Conservation (phyloP, 2,113 vertebrate species). For the Lagopus muta region DNA sequence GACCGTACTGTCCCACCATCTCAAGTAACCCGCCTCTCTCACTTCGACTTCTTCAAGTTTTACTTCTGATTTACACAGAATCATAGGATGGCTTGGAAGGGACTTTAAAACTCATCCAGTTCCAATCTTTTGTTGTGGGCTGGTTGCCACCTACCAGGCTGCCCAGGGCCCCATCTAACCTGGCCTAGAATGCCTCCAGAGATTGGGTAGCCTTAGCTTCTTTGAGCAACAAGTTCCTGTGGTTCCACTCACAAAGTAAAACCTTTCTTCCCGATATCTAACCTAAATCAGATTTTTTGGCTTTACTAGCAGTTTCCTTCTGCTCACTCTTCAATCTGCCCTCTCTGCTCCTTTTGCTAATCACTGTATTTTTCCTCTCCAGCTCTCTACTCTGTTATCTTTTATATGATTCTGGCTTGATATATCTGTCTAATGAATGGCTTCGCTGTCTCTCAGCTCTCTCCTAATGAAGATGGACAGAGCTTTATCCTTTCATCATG, state of each 20-base stretch:
- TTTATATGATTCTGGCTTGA: neutral
- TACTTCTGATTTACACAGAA: neutral
- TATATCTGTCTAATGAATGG: neutral
- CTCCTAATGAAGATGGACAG: conserved; percentile 2
- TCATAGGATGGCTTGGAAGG: no score
- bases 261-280: no score
- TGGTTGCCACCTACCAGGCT: no score
- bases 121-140: no score
- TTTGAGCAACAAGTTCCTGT: no score
- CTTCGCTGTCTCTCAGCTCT: neutral
- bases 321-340: neutral
- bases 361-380: neutral
- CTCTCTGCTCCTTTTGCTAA: neutral
- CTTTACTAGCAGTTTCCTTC: neutral
- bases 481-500: neutral
- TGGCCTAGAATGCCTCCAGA: no score
- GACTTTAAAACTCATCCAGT: no score
- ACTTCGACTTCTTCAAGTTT: neutral
- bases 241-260: no score
- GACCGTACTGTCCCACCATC: neutral
- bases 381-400: neutral
- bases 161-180: no score
- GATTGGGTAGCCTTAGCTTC: no score
- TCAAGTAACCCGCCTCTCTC: neutral
- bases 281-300: neutral